These are phyloP conservation scores for Opisthograptis luteolata DNA, from an alignment of 2,888 invertebrate species.

Conservation along the genomic window DNA sequence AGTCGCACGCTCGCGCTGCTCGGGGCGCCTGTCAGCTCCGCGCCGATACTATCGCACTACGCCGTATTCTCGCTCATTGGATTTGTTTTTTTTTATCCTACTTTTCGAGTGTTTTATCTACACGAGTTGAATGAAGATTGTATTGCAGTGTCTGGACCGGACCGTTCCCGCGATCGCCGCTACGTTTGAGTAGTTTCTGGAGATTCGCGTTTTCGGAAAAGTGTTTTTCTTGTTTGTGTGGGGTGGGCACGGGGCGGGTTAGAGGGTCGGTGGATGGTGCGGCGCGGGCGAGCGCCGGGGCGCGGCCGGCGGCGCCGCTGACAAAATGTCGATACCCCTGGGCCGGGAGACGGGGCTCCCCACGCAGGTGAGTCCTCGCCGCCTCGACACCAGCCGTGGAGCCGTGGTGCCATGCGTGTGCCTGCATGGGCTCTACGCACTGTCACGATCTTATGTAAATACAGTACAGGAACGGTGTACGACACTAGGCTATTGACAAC, in stretches of 20 bases:
- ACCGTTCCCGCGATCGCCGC: constrained; percentile 33
- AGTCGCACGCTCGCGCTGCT: constrained; percentile 72
- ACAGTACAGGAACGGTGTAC: constrained; percentile 1
- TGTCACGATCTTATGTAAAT: constrained; percentile 19
- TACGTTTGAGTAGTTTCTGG: constrained; percentile 48
- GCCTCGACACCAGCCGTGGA: not conserved
- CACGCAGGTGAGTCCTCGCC: constrained; percentile 72
- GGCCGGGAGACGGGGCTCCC: constrained; percentile 81
- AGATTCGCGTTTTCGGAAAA: constrained; percentile 63
- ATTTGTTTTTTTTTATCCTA: constrained; percentile 47
- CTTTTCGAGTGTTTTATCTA: constrained; percentile 44
- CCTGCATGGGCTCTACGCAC: constrained; percentile 7
- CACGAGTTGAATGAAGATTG: constrained; percentile 46
- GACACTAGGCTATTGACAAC: constrained; percentile 4
- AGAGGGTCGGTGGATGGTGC: constrained; percentile 77
- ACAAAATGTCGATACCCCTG: constrained; percentile 83
- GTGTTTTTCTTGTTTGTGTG: constrained; percentile 75
- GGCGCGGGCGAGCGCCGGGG: constrained; percentile 80
- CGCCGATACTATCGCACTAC: constrained; percentile 52
- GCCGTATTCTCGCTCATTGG: constrained; percentile 51
- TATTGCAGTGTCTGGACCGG: constrained; percentile 52
- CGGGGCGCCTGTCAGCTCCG: constrained; percentile 58
- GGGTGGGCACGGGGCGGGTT: constrained; percentile 61
- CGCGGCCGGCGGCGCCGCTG: constrained; percentile 82
- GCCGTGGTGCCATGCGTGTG: not conserved